A percentile compares a stretch with the other conserved stretches of the same genome.
These are phyloP conservation scores for Phodopus roborovskii DNA, from an alignment of 2,113 vertebrate species.

Conservation along the genomic window DNA sequence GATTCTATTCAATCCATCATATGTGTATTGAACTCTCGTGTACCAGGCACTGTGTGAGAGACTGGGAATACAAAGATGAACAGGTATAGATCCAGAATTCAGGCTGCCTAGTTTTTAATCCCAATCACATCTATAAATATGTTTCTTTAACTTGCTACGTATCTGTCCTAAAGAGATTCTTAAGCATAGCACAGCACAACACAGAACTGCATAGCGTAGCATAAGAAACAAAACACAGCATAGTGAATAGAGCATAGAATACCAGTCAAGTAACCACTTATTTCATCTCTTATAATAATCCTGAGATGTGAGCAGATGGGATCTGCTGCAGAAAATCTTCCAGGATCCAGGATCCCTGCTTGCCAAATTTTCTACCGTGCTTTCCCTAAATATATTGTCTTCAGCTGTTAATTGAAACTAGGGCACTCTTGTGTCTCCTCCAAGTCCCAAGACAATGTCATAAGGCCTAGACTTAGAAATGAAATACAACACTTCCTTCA, in stretches of 20 bases:
- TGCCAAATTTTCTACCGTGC: background rate
- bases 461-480: background rate
- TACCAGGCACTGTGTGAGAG: background rate
- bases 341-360: background rate
- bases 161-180: background rate
- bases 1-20: slow-evolving; percentile 66
- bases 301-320: background rate
- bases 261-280: background rate
- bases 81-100: slow-evolving; percentile 23
- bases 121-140: background rate
- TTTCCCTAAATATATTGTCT: background rate
- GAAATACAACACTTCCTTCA: background rate
- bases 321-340: background rate
- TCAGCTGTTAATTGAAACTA: background rate
- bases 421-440: background rate
- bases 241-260: too few relatives aligned
- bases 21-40: slow-evolving; percentile 50
- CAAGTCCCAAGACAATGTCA: background rate
- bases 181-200: background rate
- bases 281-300: background rate
- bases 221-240: background rate
- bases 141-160: background rate
- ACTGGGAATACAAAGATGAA: background rate
- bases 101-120: background rate
- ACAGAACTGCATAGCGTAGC: background rate